Conservation (phyloP, 2,888 invertebrate genomes). For the Noctua pronuba region DNA sequence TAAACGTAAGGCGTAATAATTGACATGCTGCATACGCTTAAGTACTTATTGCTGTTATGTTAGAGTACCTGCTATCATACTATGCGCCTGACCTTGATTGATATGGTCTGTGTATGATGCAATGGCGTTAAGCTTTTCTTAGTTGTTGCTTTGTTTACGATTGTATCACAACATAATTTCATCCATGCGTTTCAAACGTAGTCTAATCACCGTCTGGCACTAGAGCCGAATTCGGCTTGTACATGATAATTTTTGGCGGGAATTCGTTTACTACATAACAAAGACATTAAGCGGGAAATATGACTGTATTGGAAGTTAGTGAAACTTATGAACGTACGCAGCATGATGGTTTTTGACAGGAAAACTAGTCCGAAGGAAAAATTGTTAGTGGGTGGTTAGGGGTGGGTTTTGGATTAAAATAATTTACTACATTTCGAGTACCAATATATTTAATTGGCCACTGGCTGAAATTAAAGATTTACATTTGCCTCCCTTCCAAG, state of each 20-base stretch:
- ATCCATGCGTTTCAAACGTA: background rate
- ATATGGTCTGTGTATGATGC: conserved; percentile 39
- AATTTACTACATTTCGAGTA: conserved; percentile 86
- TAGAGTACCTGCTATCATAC: conserved; percentile 34
- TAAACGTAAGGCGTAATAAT: conserved; percentile 28
- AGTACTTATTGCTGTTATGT: conserved; percentile 10
- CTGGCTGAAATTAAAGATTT: conserved; percentile 89
- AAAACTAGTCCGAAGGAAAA: background rate
- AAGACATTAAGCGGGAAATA: conserved; percentile 37
- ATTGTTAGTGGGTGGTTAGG: conserved; percentile 2
- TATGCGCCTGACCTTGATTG: conserved; percentile 48
- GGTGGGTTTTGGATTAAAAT: conserved; percentile 72
- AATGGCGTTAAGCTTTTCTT: conserved; percentile 52
- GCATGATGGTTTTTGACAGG: background rate
- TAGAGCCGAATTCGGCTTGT: background rate
- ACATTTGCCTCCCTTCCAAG: conserved; percentile 85
- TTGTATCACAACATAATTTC: conserved; percentile 15
- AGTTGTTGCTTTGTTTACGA: conserved; percentile 23
- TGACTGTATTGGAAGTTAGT: background rate
- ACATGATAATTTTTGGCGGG: conserved; percentile 37
- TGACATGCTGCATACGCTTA: conserved; percentile 32
- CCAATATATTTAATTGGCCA: conserved; percentile 90
- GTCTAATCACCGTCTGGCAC: background rate
- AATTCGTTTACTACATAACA: conserved; percentile 19
- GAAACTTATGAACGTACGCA: background rate